phyloP scores from a whole-genome alignment of 2,888 invertebrate species.

The Rotaria sp. region DNA sequence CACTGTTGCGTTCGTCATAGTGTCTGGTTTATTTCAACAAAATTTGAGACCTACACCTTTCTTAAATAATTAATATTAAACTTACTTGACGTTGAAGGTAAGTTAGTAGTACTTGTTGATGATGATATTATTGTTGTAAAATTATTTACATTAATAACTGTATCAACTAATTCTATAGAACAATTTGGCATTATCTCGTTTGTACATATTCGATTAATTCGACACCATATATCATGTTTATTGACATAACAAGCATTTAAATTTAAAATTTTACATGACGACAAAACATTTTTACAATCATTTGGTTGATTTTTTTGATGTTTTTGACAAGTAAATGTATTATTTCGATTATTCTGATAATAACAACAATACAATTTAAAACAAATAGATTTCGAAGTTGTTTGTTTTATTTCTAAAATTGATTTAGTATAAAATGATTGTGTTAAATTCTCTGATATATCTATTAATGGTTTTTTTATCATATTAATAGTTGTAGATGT shows the following conservation, averaged over 20 bases:
- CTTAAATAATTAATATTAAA: too few species aligned
- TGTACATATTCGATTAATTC: background rate
- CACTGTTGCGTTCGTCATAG: too few species aligned
- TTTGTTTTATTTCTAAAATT: background rate
- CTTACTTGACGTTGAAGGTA: background rate
- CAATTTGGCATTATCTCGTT: background rate
- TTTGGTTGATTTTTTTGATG: background rate
- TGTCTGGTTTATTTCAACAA: too few species aligned
- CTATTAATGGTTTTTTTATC: background rate
- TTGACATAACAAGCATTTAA: background rate
- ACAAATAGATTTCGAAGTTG: background rate
- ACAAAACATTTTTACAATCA: background rate
- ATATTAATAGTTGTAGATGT: background rate
- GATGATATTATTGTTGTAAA: background rate
- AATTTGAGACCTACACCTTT: too few species aligned
- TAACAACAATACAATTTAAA: background rate
- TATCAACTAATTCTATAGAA: background rate
- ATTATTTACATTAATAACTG: background rate
- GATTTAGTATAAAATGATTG: background rate
- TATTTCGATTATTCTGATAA: background rate
- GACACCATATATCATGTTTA: background rate
- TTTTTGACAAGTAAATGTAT: background rate
- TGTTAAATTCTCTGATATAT: background rate
- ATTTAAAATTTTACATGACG: background rate
- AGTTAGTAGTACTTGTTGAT: background rate